Conservation (phyloP, 2,797 vertebrate genomes). For the Peromyscus melanophrys region DNA sequence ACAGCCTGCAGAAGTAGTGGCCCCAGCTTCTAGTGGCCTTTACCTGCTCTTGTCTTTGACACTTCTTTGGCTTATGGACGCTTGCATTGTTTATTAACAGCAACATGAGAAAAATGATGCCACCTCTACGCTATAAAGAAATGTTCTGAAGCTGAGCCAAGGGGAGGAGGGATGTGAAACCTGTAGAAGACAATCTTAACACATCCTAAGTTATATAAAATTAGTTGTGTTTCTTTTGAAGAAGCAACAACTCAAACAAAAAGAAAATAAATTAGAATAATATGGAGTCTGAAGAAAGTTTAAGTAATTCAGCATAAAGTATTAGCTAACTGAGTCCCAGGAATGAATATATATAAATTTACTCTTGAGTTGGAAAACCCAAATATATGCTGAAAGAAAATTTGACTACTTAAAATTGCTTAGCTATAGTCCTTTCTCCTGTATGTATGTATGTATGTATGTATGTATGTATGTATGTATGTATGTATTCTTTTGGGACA, state of each 20-base stretch:
- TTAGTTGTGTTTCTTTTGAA: slow-evolving; percentile 76
- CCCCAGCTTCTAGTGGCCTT: background rate
- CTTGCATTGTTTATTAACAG: background rate
- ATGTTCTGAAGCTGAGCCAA: slow-evolving; percentile 26
- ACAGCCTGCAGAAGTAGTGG: slow-evolving; percentile 25
- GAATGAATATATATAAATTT: background rate
- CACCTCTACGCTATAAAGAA: slow-evolving; percentile 45
- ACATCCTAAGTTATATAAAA: slow-evolving; percentile 41
- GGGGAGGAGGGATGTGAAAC: background rate
- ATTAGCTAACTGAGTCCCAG: slow-evolving; percentile 63
- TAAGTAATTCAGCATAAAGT: slow-evolving; percentile 53
- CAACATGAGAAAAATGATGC: slow-evolving; percentile 30
- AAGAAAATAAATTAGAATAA: slow-evolving; percentile 78
- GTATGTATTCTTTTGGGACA: background rate
- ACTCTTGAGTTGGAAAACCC: slow-evolving; percentile 41
- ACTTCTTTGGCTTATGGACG: background rate
- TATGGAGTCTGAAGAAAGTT: slow-evolving; percentile 55
- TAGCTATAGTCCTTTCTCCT: background rate
- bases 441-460: background rate
- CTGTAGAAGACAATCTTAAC: slow-evolving; percentile 58
- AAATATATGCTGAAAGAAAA: slow-evolving; percentile 43
- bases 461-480: background rate
- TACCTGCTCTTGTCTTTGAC: slow-evolving; percentile 29
- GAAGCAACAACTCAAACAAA: slow-evolving; percentile 72
- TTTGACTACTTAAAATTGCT: slow-evolving; percentile 64